Percentiles rank a stretch among this genome's conserved stretches.
These are phyloP conservation scores for Paradoxurus hermaphroditus DNA, from an alignment of 2,113 vertebrate species.

Conservation along the genomic window DNA sequence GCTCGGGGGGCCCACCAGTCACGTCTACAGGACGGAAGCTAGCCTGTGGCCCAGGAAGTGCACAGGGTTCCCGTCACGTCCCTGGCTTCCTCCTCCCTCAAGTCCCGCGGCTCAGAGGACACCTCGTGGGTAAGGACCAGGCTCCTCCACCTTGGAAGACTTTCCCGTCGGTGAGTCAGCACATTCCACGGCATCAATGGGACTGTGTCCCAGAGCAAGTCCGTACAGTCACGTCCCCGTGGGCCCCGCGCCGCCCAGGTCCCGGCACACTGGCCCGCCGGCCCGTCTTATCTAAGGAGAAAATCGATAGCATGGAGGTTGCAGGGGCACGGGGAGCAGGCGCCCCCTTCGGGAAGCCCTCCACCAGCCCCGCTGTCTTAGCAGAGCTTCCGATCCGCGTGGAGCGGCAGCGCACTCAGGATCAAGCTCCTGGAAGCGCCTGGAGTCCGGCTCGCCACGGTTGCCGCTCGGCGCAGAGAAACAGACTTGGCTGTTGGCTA, in stretches of 20 bases:
- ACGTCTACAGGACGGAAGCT: background rate
- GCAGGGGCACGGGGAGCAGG: background rate
- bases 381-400: accelerated
- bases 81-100: accelerated
- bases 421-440: background rate
- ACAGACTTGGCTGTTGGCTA: background rate
- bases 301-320: background rate
- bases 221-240: background rate
- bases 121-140: background rate
- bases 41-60: background rate
- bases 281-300: background rate
- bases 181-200: background rate
- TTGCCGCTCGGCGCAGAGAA: background rate
- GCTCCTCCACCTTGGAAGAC: background rate
- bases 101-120: background rate
- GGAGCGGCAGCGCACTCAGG: background rate
- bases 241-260: too few relatives aligned
- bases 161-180: background rate
- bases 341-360: background rate
- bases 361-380: background rate
- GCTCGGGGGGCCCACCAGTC: background rate
- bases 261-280: background rate
- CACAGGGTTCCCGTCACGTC: background rate
- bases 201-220: background rate
- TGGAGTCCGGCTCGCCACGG: background rate